These are phyloP conservation scores for Castor canadensis DNA, from an alignment of 2,113 vertebrate genomes.

Conservation along the genomic window DNA sequence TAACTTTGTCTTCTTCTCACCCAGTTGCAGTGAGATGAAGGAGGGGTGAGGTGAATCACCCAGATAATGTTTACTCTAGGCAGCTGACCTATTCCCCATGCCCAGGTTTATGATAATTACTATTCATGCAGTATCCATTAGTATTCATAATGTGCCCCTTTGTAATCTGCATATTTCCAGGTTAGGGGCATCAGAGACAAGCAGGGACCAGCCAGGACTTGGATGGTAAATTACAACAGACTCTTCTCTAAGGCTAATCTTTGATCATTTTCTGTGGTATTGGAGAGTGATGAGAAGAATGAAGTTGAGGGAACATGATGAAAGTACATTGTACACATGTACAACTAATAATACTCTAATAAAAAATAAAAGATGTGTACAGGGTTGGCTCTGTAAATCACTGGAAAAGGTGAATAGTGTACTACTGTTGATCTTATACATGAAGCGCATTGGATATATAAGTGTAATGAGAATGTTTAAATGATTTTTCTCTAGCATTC, in stretches of 20 bases:
- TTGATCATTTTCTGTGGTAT: not conserved
- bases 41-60: not conserved
- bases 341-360: too few relatives aligned
- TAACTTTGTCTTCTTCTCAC: not conserved
- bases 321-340: too few relatives aligned
- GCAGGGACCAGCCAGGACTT: not conserved
- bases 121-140: not conserved
- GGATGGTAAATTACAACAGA: too few relatives aligned
- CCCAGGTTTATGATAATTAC: not conserved
- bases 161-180: not conserved
- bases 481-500: not conserved
- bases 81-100: not conserved
- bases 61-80: too few relatives aligned
- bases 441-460: not conserved
- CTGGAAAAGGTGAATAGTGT: not conserved
- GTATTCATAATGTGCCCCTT: not conserved
- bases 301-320: too few relatives aligned
- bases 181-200: too few relatives aligned
- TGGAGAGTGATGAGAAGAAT: not conserved
- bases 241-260: not conserved
- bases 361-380: not conserved
- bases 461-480: not conserved
- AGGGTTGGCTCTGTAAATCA: not conserved
- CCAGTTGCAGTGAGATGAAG: not conserved
- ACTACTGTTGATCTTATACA: not conserved